Percentiles rank a stretch among this genome's conserved stretches.
phyloP scores from a whole-genome alignment of 2,888 invertebrate genomes.

The Troides helena region DNA sequence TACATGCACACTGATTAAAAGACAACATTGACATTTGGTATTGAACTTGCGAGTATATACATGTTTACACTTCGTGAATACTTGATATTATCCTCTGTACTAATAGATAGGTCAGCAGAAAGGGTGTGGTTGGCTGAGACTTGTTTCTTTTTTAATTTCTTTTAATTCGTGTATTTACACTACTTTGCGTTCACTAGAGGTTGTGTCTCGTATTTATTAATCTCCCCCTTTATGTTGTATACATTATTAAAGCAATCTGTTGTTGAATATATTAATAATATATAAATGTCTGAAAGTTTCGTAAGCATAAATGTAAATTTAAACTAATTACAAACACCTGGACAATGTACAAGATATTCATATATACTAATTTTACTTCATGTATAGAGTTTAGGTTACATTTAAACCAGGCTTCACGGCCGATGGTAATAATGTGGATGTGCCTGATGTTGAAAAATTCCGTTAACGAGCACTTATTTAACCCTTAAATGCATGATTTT shows the following conservation, averaged over 20 bases:
- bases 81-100: neutral
- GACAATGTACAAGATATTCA: slow-evolving; percentile 58
- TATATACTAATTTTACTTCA: slow-evolving; percentile 30
- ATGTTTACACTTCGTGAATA: neutral
- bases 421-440: neutral
- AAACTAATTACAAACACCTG: slow-evolving; percentile 63
- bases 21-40: slow-evolving; percentile 5
- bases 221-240: neutral
- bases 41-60: slow-evolving; percentile 22
- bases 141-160: slow-evolving; percentile 24
- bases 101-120: neutral
- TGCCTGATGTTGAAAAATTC: neutral
- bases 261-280: too few relatives aligned
- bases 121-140: slow-evolving; percentile 16
- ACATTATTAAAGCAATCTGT: too few relatives aligned
- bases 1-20: neutral
- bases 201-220: slow-evolving; percentile 54
- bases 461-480: too few relatives aligned
- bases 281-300: slow-evolving; percentile 32
- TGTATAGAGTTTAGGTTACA: slow-evolving; percentile 1
- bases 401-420: neutral
- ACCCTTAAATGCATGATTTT: too few relatives aligned
- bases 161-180: slow-evolving; percentile 7
- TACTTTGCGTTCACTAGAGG: slow-evolving; percentile 64
- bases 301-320: slow-evolving; percentile 51